Evolutionary conservation across 2,113 vertebrate genomes (phyloP), one percentile per base, ranked within the genome.

Genomic region (Talpa occidentalis): DNA sequence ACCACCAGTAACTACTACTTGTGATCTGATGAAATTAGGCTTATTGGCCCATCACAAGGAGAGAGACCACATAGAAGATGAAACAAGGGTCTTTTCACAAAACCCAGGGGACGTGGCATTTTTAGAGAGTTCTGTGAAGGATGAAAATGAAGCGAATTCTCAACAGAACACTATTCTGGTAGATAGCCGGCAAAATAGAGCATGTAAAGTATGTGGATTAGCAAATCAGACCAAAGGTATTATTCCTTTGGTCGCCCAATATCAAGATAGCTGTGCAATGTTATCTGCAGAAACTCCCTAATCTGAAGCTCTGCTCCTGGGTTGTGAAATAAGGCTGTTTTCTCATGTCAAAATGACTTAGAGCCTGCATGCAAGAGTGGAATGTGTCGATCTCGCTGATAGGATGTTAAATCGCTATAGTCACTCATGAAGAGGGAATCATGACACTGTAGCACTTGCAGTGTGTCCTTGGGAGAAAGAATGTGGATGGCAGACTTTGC

Each of bases 281-380:
- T 15, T 37, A 6, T 28, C 5, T 28, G 59, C 16, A 80, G 3
- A 90, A 90, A 80, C 2, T 67, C 37, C 32, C 15, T 35, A n/a
- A n/a, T 12, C 40, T 54, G 59, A 88, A 91, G 12, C 1, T 94
- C 81, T 30, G 35, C 10, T 66, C 28, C 73, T 3, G 0, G 9
- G 26, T 26, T 90, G 35, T 77, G 60, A 88, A 56, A 54, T 42
- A 22, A 82, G 30, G 26, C 56, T 70, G 16, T 6, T 85, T 81
- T 44, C 56, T 44, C 56, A 10, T 62, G 59, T 82, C 93, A 89
- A 60, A 94, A 73, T 40, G 49, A 89, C 77, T 78, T 85, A 49
- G 44, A 44, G 74, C 12, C 78, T 59, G 10, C 28, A 3, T 49
- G 26, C 47, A 49, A 32, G 60, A 70, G 12, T 26, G 30, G 40